Conservation (phyloP, 2,113 vertebrate species). For the Orcinus orca region DNA sequence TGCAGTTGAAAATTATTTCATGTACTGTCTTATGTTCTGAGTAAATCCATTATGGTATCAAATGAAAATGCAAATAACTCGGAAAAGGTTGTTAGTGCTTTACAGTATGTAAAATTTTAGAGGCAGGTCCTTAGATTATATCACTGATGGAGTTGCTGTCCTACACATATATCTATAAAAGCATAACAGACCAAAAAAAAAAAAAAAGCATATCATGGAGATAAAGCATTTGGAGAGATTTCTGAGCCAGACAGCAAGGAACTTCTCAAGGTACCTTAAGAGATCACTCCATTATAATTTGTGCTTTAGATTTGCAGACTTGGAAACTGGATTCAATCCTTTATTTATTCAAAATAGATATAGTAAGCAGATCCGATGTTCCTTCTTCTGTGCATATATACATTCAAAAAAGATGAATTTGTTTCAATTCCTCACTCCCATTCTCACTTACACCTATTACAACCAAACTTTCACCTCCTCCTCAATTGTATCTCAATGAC, state of each 20-base stretch:
- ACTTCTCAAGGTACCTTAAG: not conserved
- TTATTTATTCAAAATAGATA: not conserved
- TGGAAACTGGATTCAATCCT: not conserved
- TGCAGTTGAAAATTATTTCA: slow-evolving; percentile 28
- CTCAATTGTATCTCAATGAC: not conserved
- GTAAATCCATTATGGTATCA: not conserved
- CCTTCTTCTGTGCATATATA: not conserved
- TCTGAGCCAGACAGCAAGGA: not conserved
- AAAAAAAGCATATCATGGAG: not conserved
- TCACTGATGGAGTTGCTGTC: not conserved
- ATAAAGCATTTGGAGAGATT: not conserved
- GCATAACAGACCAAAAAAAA: not conserved
- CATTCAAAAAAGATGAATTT: not conserved
- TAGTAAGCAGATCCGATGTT: not conserved
- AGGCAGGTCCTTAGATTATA: not conserved
- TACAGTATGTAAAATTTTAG: not conserved
- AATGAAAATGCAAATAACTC: not conserved
- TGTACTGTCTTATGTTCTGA: not conserved
- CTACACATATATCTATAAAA: not conserved
- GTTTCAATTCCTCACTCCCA: not conserved
- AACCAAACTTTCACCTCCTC: not conserved
- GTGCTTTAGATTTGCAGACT: not conserved
- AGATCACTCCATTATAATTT: not conserved
- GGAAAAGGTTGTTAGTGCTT: not conserved
- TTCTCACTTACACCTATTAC: not conserved